Base-by-base conservation (phyloP, 2,888 invertebrate genomes). In the Phymatocera aterrima region DNA sequence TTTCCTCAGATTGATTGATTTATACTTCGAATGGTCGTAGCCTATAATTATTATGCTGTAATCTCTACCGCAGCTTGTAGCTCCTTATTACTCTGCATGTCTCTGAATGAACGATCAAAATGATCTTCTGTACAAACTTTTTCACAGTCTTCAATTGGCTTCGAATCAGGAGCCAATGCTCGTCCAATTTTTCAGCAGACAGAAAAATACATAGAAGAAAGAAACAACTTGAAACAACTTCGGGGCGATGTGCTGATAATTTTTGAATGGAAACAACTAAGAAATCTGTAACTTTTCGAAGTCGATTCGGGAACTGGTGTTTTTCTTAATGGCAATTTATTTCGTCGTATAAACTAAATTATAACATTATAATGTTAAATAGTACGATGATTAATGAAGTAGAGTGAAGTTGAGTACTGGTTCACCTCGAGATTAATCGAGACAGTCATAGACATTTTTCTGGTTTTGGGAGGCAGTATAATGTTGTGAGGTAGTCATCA, bases 401-500 rank as follows among this genome's bases (percentile, higher is more conserved):
- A 37, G 61, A 37, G 10, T 64, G n/a, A 64, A 64, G 18, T 37
- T 64, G 15, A 21, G 15, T 21, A 37, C 61, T 64, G 61, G 37
- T 64, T 64, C 18, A n/a, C n/a, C n/a, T 57, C 31, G 10, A n/a
- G 4, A n/a, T 15, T 31, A 60, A 8, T 64, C 8, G 6, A 10
- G 1, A 34, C n/a, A 64, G 28, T 72, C 72, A 72, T 34, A 72
- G 72, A 15, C 8, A 48, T 18, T 51, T 72, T 72, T 34, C 34
- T 31, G 72, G 72, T 21, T 51, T 72, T 2, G 87, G 86, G 34
- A 87, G 81, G 1, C 85, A 82, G 72, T 82, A 88, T 12, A 88
- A 70, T n/a, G 84, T 81, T 5, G 84, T 81, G 15, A 87, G 84
- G 87, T 87, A 87, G 8, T 80, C 79, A 12, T 79, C 78, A 28